A percentile compares a stretch with the other conserved stretches of the same genome.
Conservation (phyloP, 2,888 invertebrate genomes). For the Lasioglossum figueresi region DNA sequence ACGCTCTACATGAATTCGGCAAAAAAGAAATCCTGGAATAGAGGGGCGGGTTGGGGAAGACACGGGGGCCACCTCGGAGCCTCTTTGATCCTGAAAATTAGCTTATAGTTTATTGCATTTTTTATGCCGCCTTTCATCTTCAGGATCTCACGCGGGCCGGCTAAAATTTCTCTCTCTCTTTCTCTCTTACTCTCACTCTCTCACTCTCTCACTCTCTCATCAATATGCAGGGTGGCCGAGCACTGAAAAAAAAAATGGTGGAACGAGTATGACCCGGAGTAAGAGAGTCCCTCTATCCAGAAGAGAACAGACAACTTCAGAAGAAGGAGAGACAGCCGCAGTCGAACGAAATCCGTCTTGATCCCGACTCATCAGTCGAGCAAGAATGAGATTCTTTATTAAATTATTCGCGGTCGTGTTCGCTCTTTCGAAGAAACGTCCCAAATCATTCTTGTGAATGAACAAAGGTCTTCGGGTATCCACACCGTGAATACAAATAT, state of each 20-base stretch:
- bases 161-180: constrained; percentile 60
- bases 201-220: constrained; percentile 60
- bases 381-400: constrained; percentile 23
- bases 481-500: no score
- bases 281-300: constrained; percentile 4
- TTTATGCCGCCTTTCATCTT: constrained; percentile 71
- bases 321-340: not conserved
- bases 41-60: not conserved
- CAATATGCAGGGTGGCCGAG: constrained; percentile 72
- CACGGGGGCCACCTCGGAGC: constrained; percentile 49
- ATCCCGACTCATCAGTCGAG: constrained; percentile 20
- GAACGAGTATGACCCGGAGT: constrained; percentile 34
- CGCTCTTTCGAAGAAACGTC: not conserved
- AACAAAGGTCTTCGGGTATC: not conserved
- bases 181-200: no score
- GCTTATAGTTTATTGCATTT: constrained; percentile 74
- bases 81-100: constrained; percentile 72
- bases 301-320: constrained; percentile 12
- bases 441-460: not conserved
- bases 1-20: constrained; percentile 44
- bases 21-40: constrained; percentile 44
- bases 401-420: constrained; percentile 1
- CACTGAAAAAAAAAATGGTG: constrained; percentile 38
- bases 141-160: constrained; percentile 62
- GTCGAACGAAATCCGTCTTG: constrained; percentile 26